Evolutionary conservation across 2,113 vertebrate species (phyloP), one percentile per base, ranked within the genome.

Genomic region (Gallinago jamesoni): DNA sequence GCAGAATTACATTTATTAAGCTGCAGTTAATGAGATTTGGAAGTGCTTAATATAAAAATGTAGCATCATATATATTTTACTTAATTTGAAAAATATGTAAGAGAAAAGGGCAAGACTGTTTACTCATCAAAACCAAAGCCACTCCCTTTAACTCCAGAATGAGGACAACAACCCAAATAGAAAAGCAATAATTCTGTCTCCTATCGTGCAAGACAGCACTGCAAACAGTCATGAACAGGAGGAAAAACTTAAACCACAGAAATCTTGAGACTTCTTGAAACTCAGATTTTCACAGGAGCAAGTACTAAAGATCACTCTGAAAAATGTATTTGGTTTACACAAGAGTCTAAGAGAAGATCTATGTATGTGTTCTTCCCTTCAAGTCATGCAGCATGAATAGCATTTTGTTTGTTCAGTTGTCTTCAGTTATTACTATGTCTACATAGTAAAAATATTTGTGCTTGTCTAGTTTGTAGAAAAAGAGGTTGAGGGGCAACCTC

Each of bases 21-120:
- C 59, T 75, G 64, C 18, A 92, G 43, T 66, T 90, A 94, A 91
- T 89, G 69, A 60, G 69, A 91, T 96, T 81, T 95, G 75, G 22
- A 89, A 96, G 33, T 79, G 56, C 64, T 82, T 91, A 91, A 91
- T 92, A 17, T 91, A 74, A 78, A 63, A 53, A 35, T 41, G 39
- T 60, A 47, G 18, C 73, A 52, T 82, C 74, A 52, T 91, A 84
- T 75, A 62, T 55, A 48, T 76, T 91, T 60, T 53, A 35, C 59
- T 94, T 85, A 57, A 93, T 82, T 60, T 87, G 57, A 96, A 91
- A 78, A 79, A 70, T 47, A 66, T 10, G 5, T 70, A 80, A 91
- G 37, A 35, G 64, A 66, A 82, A 86, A 14, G 7, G 2, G 4
- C 3, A 1, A 57, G 53, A 60, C 63, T 77, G 2, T 86, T 83